Conservation (phyloP, 64 coral and sea anemone genomes). For the Montipora capricornis region DNA sequence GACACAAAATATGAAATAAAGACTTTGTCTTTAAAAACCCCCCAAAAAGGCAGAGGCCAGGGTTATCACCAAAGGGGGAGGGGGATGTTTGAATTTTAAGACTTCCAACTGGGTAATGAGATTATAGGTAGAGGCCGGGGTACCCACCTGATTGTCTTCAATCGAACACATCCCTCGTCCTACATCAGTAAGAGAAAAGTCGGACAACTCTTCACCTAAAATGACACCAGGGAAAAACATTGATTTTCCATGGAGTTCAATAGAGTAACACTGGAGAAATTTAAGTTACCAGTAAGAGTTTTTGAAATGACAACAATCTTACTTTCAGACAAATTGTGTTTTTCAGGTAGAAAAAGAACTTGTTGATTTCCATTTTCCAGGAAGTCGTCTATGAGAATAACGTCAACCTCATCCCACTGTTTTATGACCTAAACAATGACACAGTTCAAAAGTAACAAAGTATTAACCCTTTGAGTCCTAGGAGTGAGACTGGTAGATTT, state of each 20-base stretch:
- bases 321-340: background rate
- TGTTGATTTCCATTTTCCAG: slow-evolving; percentile 50
- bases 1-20: no score
- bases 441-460: background rate
- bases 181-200: slow-evolving; percentile 16
- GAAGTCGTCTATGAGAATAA: slow-evolving; percentile 58
- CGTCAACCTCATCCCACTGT: slow-evolving; percentile 3
- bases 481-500: no score
- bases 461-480: no score
- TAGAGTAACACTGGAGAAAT: no score
- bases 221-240: background rate
- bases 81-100: no score
- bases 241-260: no score
- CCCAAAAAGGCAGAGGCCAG: no score
- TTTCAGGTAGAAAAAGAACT: slow-evolving; percentile 13
- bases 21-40: no score
- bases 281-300: no score
- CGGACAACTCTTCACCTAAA: slow-evolving; percentile 11
- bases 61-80: no score
- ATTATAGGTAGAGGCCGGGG: background rate
- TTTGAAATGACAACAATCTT: background rate
- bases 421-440: slow-evolving; percentile 36
- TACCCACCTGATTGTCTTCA: slow-evolving; percentile 28
- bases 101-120: background rate
- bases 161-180: slow-evolving; percentile 1